Conservation (phyloP, 2,888 invertebrate species). For the Philaethria dido region DNA sequence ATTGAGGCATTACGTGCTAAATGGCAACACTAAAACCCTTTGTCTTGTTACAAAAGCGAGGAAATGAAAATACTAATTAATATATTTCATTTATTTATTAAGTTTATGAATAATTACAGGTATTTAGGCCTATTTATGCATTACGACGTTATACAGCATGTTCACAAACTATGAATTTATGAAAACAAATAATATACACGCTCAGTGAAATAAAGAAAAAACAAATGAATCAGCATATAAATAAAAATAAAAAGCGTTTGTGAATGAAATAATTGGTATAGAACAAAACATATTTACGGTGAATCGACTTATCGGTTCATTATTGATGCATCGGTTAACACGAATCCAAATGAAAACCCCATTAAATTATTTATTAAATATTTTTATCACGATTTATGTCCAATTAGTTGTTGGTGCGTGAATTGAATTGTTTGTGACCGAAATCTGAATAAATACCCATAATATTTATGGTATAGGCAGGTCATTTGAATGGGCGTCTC, state of each 20-base stretch:
- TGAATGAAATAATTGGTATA: slow-evolving; percentile 49
- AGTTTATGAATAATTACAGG: no score
- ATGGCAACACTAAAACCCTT: no score
- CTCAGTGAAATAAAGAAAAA: slow-evolving; percentile 47
- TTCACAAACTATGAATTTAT: neutral
- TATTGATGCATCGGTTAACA: slow-evolving; percentile 70
- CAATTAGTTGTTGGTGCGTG: slow-evolving; percentile 81
- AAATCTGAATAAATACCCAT: slow-evolving; percentile 81
- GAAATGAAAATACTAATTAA: no score
- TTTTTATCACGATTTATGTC: slow-evolving; percentile 79
- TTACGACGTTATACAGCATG: neutral
- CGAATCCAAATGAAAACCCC: slow-evolving; percentile 76
- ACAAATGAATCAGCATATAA: slow-evolving; percentile 52
- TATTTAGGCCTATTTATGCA: neutral
- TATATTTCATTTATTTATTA: no score
- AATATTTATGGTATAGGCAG: slow-evolving; percentile 82
- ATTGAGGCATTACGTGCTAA: no score
- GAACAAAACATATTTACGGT: slow-evolving; percentile 58
- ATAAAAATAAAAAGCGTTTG: slow-evolving; percentile 48
- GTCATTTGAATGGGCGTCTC: slow-evolving; percentile 71
- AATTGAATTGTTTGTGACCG: slow-evolving; percentile 82
- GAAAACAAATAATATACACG: slow-evolving; percentile 4
- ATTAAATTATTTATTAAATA: slow-evolving; percentile 78
- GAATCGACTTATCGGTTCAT: slow-evolving; percentile 69
- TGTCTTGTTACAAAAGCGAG: no score